Conservation (phyloP, 1,140 invertebrate species). For the Cotesia typhae region DNA sequence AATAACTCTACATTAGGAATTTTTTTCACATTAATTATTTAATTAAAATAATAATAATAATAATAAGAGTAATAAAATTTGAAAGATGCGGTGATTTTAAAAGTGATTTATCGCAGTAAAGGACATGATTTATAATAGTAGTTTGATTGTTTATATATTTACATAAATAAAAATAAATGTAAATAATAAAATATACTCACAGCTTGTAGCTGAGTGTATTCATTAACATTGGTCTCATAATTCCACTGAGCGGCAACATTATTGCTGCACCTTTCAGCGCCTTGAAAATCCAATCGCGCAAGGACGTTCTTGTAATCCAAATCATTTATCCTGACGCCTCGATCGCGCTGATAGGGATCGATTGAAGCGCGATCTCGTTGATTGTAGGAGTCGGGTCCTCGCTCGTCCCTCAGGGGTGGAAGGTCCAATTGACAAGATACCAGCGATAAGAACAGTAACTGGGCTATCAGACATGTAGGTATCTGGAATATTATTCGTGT, state of each 20-base stretch:
- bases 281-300: constrained; percentile 75
- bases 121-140: background rate
- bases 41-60: too few relatives aligned
- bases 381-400: constrained; percentile 23
- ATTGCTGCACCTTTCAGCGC: constrained; percentile 79
- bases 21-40: too few relatives aligned
- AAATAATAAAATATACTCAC: constrained; percentile 68
- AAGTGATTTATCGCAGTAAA: too few relatives aligned
- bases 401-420: constrained; percentile 50
- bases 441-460: constrained; percentile 37
- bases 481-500: constrained; percentile 40
- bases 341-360: constrained; percentile 14
- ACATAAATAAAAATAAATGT: constrained; percentile 21
- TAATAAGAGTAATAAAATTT: too few relatives aligned
- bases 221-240: constrained; percentile 87
- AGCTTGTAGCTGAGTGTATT: constrained; percentile 80
- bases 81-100: too few relatives aligned
- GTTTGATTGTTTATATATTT: background rate
- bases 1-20: too few relatives aligned
- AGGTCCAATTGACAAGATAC: constrained; percentile 56
- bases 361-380: constrained; percentile 24
- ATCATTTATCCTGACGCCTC: constrained; percentile 40
- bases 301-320: constrained; percentile 65
- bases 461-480: constrained; percentile 37
- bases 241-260: constrained; percentile 87